phyloP scores from a whole-genome alignment of 2,888 invertebrate species.

The Drosophila buzzatii region DNA sequence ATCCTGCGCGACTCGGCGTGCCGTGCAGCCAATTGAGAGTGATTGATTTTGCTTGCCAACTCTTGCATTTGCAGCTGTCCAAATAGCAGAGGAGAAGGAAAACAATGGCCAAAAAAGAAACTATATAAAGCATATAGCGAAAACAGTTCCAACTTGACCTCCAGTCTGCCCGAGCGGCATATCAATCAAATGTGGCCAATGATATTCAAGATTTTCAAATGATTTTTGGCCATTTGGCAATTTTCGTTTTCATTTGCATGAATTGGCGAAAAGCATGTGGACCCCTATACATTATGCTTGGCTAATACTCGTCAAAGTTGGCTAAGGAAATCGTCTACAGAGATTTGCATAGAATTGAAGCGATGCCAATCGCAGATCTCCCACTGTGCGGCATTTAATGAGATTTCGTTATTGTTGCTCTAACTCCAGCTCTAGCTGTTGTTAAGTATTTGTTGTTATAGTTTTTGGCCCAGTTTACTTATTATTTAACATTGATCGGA shows the following conservation, averaged over 20 bases:
- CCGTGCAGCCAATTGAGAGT: slow-evolving; percentile 59
- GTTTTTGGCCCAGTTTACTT: slow-evolving; percentile 72
- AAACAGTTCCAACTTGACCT: slow-evolving; percentile 62
- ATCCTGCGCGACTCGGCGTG: slow-evolving; percentile 21
- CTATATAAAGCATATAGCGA: slow-evolving; percentile 3
- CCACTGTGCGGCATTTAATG: slow-evolving; percentile 74
- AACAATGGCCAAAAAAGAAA: slow-evolving; percentile 7
- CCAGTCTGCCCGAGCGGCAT: slow-evolving; percentile 72
- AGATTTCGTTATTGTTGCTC: slow-evolving; percentile 57
- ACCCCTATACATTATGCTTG: slow-evolving; percentile 42
- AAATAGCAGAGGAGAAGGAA: slow-evolving; percentile 20
- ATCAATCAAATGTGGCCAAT: slow-evolving; percentile 74
- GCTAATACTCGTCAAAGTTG: slow-evolving; percentile 33
- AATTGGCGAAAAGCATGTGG: slow-evolving; percentile 57
- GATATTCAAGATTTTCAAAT: slow-evolving; percentile 52
- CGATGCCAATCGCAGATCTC: slow-evolving; percentile 55
- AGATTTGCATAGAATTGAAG: slow-evolving; percentile 51
- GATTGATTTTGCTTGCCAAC: slow-evolving; percentile 65
- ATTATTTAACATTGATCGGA: slow-evolving; percentile 71
- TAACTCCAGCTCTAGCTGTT: not conserved
- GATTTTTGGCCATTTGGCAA: slow-evolving; percentile 47
- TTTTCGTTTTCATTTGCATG: slow-evolving; percentile 72
- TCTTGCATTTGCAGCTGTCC: slow-evolving; percentile 37
- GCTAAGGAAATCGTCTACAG: slow-evolving; percentile 47
- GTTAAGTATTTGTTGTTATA: slow-evolving; percentile 42